phyloP scores from a whole-genome alignment of 2,797 vertebrate genomes.

The Acridotheres tristis region DNA sequence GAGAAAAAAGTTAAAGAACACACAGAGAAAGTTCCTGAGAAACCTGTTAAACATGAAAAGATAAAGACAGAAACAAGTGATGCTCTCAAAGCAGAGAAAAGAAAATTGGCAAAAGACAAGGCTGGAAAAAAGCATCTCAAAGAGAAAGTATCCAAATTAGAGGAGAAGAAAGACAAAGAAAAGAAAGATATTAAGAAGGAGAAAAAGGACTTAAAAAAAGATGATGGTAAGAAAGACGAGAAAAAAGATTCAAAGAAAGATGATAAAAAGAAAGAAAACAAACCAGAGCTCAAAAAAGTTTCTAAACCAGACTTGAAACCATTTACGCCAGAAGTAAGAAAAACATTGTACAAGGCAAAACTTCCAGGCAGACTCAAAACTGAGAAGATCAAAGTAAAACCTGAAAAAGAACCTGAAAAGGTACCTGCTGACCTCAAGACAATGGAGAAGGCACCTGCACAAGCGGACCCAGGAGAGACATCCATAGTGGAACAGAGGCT shows the following conservation, averaged over 20 bases:
- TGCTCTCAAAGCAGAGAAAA: conserved; percentile 88
- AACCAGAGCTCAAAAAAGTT: conserved; percentile 89
- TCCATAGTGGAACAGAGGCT: conserved; percentile 80
- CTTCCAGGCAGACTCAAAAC: conserved; percentile 86
- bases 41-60: conserved; percentile 84
- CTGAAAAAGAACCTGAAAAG: conserved; percentile 77
- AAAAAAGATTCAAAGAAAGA: conserved; percentile 93
- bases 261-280: conserved; percentile 91
- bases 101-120: conserved; percentile 90
- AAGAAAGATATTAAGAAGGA: conserved; percentile 95
- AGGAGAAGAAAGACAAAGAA: conserved; percentile 98
- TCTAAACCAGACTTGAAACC: conserved; percentile 94
- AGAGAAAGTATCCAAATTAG: conserved; percentile 89
- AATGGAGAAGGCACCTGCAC: conserved; percentile 57
- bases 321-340: conserved; percentile 95
- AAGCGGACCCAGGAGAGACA: conserved; percentile 58
- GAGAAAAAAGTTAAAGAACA: conserved; percentile 90
- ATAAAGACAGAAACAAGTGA: conserved; percentile 81
- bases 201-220: conserved; percentile 89
- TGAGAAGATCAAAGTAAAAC: conserved; percentile 85
- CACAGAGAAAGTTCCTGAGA: conserved; percentile 82
- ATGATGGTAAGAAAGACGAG: conserved; percentile 90
- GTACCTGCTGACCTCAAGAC: conserved; percentile 78
- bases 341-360: conserved; percentile 95
- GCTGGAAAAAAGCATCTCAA: conserved; percentile 88